Evolutionary conservation across 30 jellyfish, hydroid and myxozoan genomes (phyloP).

Genomic region (Chrysaora quinquecirrha): DNA sequence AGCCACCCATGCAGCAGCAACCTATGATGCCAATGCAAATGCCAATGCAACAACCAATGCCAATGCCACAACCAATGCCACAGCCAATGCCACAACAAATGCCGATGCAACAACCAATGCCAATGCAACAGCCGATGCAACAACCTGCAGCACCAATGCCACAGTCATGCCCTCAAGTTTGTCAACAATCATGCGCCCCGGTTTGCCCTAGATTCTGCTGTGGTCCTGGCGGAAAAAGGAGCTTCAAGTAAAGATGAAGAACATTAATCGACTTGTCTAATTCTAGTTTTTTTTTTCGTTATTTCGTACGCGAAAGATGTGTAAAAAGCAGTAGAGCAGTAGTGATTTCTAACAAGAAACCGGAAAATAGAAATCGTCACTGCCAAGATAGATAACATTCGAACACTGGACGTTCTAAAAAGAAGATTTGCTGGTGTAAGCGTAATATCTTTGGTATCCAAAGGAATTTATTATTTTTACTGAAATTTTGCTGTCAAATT

Average conservation of each 20-base stretch:
- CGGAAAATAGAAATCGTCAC: too few relatives aligned
- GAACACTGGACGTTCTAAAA: too few relatives aligned
- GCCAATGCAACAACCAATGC: constrained; percentile 52
- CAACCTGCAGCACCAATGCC: constrained; percentile 20
- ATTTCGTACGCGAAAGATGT: too few relatives aligned
- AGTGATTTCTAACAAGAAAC: too few relatives aligned
- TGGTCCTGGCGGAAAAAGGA: constrained; percentile 74
- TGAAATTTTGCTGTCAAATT: too few relatives aligned
- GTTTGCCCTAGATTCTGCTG: constrained; percentile 81
- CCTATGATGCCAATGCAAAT: constrained; percentile 57
- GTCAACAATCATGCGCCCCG: constrained; percentile 73
- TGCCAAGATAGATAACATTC: too few relatives aligned
- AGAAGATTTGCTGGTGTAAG: too few relatives aligned
- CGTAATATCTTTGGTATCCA: not conserved
- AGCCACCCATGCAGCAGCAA: constrained; percentile 51
- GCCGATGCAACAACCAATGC: constrained; percentile 69
- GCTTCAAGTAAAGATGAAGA: not conserved
- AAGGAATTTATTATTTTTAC: too few relatives aligned
- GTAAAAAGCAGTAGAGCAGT: too few relatives aligned
- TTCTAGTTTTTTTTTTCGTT: too few relatives aligned
- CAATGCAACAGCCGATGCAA: constrained; percentile 50
- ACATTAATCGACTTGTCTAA: not conserved
- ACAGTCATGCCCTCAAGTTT: constrained; percentile 65
- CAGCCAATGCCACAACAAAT: constrained; percentile 52
- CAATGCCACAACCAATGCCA: constrained; percentile 57